Base-by-base conservation (phyloP, 35 echinoderm and acorn worm genomes). In the Heliocidaris tuberculata region DNA sequence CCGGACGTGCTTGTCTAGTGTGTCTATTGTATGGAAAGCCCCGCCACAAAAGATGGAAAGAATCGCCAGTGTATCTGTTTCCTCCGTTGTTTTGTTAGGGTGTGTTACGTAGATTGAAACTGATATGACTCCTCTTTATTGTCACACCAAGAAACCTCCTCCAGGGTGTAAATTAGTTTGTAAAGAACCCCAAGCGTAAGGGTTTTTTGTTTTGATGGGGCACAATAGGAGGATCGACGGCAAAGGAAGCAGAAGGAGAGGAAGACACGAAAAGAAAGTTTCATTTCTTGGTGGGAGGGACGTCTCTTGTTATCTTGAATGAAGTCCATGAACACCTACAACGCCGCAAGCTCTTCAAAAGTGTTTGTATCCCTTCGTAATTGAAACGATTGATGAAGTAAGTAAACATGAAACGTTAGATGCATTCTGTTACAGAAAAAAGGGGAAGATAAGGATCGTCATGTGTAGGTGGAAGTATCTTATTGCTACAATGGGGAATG, bases 91-190 rank as follows among this genome's bases (percentile, higher is more conserved):
- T 93, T 93, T 93, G 91, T 93, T 93, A 93, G 50, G 91, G 50
- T 93, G 91, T 48, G 91, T 93, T 48, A 30, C 29, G 31, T 32
- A 59, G 48, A 93, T 32, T 31, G 91, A 93, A 93, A 93, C 50
- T n/a, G 91, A 93, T 93, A 93, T 31, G 30, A 30, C 29, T 49
- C 50, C 50, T 49, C 48, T 93, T 59, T 48, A 52, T 93, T 93
- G 91, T 93, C 10, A 30, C 29, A 27, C 91, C 29, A 10, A 49
- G 17, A 93, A 89, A 32, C 31, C 31, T 93, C 91, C 91, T 93
- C 50, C 17, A 56, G 91, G 91, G 91, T 59, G 47, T 93, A 93
- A 93, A 93, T 93, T 93, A 93, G 91, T 93, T 93, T 93, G 91
- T 93, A 93, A 93, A 93, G 65, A 93, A 93, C 87, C 87, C 31